Evolutionary conservation across 2,888 invertebrate genomes (phyloP), one percentile per base, ranked within the genome.

Genomic region (Drepana falcataria): DNA sequence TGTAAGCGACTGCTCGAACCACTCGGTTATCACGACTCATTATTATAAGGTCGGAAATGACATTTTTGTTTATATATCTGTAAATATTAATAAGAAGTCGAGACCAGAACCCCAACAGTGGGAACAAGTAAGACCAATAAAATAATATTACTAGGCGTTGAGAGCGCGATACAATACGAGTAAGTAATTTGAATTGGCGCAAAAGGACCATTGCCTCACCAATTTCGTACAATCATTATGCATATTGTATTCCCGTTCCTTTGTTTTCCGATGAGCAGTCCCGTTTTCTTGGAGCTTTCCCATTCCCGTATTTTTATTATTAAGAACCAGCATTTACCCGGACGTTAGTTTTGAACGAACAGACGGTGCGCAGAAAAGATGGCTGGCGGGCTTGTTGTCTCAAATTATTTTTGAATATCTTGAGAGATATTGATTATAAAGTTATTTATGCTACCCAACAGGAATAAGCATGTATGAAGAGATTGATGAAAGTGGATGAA

Each of bases 211-310:
- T 78, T 79, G 76, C 77, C 70, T 71, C 73, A 72, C 83, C 85
- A 87, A 88, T 87, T 86, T 85, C 87, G 81, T 83, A 84, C 85
- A 83, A 85, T 83, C 84, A 83, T 85, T 87, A 87, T 87, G 86
- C 87, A 87, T 87, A 88, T 85, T 86, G 83, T 77, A 85, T 76
- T 81, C 77, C 74, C 73, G 77, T 81, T 82, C 77, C 78, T 83
- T 82, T 82, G 82, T 87, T 87, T 87, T 75, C 76, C 85, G 73
- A 85, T 86, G 87, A 88, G 87, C 83, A 83, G 73, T 76, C 75
- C 72, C 78, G 75, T 83, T 88, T 79, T 75, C 73, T 72, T 62
- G 60, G 67, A 79, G 78, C 77, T 84, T 81, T 80, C 75, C 76
- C 74, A 81, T 77, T 75, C 69, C 74, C 73, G 74, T 71, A 73